phyloP scores from a whole-genome alignment of 30 jellyfish, hydroid and myxozoan species.

The Hydractinia echinata region DNA sequence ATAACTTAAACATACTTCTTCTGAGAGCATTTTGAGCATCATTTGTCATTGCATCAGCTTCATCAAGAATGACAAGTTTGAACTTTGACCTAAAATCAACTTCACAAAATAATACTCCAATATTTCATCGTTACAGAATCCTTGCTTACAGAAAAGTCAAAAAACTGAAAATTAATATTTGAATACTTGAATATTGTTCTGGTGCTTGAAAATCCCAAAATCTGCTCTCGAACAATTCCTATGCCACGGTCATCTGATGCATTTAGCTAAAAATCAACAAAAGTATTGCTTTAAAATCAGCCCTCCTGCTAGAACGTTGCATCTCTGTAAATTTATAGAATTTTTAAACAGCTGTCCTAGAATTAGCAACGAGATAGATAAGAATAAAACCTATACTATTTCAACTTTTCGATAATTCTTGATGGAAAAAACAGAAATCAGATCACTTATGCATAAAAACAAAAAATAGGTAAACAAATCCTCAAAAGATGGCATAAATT shows the following conservation, averaged over 20 bases:
- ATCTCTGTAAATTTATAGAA: too few species aligned
- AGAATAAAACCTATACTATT: too few species aligned
- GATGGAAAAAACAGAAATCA: too few species aligned
- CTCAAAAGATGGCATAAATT: too few species aligned
- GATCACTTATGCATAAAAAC: too few species aligned
- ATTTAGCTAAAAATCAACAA: conserved; percentile 56
- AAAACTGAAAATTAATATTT: neutral
- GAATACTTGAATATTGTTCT: conserved; percentile 88
- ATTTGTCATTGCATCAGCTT: conserved; percentile 99
- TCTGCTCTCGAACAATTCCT: conserved; percentile 92
- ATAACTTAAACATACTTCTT: conserved; percentile 57
- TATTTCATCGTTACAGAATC: neutral
- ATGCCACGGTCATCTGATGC: conserved; percentile 99
- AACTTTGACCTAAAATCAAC: conserved; percentile 67
- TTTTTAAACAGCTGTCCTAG: too few species aligned
- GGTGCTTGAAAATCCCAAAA: conserved; percentile 94
- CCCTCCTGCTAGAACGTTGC: too few species aligned
- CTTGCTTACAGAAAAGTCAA: neutral
- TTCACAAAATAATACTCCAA: neutral
- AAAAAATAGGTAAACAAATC: too few species aligned
- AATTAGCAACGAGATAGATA: too few species aligned
- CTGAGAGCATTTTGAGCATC: conserved; percentile 99
- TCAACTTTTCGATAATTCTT: too few species aligned
- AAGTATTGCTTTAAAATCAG: neutral
- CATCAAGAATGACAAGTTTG: conserved; percentile 97